A percentile compares a stretch with the other conserved stretches of the same genome.
These are phyloP conservation scores for Branchipolynoe longqiensis DNA, from an alignment of 2,888 invertebrate species.

Conservation along the genomic window DNA sequence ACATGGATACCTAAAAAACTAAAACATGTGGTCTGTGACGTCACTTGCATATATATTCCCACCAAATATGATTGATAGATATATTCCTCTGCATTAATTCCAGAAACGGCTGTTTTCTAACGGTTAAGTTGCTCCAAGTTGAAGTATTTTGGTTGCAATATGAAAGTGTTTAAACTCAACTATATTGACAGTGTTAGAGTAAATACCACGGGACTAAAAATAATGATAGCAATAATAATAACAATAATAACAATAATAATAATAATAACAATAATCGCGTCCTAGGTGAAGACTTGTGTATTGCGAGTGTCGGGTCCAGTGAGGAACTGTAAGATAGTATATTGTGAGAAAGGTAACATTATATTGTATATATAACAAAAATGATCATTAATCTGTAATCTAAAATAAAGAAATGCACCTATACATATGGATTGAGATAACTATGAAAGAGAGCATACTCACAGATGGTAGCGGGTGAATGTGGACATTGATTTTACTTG, in stretches of 20 bases:
- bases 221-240: constrained; percentile 4
- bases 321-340: constrained; percentile 5
- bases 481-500: constrained; percentile 9
- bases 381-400: constrained; percentile 29
- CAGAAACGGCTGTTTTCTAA: too few species aligned
- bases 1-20: too few species aligned
- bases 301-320: neutral
- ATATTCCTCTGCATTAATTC: too few species aligned
- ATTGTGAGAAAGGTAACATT: neutral
- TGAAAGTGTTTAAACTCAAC: too few species aligned
- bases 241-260: too few species aligned
- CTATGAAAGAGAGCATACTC: constrained; percentile 11
- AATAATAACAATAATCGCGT: too few species aligned
- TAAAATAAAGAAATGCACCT: too few species aligned
- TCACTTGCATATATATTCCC: too few species aligned
- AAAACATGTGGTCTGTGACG: too few species aligned
- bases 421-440: neutral
- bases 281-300: neutral
- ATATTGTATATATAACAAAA: constrained; percentile 11
- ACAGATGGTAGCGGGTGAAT: constrained; percentile 22
- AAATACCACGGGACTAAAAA: neutral
- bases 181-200: neutral
- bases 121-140: neutral
- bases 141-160: neutral
- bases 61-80: too few species aligned